phyloP scores from a whole-genome alignment of 2,797 vertebrate species.

The Otus scops region DNA sequence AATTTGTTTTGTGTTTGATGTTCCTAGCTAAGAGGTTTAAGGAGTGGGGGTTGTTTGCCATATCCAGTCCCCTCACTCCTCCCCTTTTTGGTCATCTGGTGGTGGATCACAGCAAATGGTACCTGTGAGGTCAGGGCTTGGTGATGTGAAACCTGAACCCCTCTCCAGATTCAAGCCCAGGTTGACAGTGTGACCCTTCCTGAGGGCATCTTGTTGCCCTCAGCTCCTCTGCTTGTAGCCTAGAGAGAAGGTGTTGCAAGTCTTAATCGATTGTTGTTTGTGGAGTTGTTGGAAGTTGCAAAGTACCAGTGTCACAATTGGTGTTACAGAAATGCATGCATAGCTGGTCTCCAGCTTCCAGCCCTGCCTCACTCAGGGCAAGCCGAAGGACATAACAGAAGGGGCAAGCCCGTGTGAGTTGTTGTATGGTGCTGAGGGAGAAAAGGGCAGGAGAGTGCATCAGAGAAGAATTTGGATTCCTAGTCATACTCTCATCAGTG shows the following conservation, averaged over 20 bases:
- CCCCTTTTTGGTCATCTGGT: neutral
- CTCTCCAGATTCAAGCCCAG: neutral
- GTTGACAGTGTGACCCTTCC: neutral
- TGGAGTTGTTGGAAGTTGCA: neutral
- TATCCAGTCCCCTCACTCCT: neutral
- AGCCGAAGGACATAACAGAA: neutral
- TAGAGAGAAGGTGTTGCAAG: neutral
- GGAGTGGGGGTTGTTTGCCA: neutral
- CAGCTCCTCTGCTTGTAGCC: neutral
- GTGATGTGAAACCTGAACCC: neutral
- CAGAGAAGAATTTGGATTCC: neutral
- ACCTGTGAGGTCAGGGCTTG: neutral
- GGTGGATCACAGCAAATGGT: neutral
- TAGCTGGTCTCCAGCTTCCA: neutral
- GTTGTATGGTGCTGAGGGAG: neutral
- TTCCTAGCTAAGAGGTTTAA: neutral
- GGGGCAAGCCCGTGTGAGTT: fast-evolving
- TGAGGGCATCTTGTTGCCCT: neutral
- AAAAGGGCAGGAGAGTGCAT: neutral
- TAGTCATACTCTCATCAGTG: neutral
- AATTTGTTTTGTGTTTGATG: neutral
- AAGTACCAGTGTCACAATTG: neutral
- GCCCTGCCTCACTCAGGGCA: neutral
- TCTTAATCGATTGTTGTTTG: neutral
- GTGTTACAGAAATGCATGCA: neutral